Conservation (phyloP, 1,140 invertebrate genomes). For the Meloidogyne floridensis region DNA sequence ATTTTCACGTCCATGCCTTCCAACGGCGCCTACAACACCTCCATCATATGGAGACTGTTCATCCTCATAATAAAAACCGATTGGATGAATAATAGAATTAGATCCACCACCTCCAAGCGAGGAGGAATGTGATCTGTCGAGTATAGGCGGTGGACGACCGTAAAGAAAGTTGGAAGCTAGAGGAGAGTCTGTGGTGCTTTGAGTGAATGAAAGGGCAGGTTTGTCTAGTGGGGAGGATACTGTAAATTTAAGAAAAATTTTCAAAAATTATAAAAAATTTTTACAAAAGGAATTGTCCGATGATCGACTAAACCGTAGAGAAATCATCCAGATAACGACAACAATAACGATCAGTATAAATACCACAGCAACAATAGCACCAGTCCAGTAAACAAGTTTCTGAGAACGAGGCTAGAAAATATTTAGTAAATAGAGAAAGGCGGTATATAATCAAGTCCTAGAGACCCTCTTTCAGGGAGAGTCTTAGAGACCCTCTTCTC, state of each 20-base stretch:
- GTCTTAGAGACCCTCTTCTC: no score
- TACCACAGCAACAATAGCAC: conserved; percentile 43
- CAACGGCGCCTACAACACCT: background rate
- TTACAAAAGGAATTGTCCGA: conserved; percentile 31
- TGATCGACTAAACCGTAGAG: conserved; percentile 46
- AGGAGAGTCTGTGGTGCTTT: conserved; percentile 38
- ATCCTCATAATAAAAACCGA: conserved; percentile 56
- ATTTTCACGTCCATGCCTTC: conserved; percentile 14
- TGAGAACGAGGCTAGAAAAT: conserved; percentile 43
- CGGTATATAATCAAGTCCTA: no score
- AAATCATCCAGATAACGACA: conserved; percentile 59
- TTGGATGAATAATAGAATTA: conserved; percentile 38
- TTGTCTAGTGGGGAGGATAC: conserved; percentile 36
- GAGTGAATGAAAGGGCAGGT: conserved; percentile 29
- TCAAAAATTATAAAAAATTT: conserved; percentile 1
- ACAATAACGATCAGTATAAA: conserved; percentile 55
- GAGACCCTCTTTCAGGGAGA: no score
- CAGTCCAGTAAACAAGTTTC: conserved; percentile 38
- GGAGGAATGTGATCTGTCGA: conserved; percentile 24
- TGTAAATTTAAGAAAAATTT: conserved; percentile 18
- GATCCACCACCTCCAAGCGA: conserved; percentile 14
- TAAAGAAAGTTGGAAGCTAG: conserved; percentile 55
- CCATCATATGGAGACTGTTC: conserved; percentile 44
- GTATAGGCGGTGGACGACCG: conserved; percentile 36
- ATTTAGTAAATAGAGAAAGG: no score